Evolutionary conservation across 1,140 invertebrate genomes (phyloP), one percentile per base, ranked within the genome.

Genomic region (Parasteatoda tepidariorum): DNA sequence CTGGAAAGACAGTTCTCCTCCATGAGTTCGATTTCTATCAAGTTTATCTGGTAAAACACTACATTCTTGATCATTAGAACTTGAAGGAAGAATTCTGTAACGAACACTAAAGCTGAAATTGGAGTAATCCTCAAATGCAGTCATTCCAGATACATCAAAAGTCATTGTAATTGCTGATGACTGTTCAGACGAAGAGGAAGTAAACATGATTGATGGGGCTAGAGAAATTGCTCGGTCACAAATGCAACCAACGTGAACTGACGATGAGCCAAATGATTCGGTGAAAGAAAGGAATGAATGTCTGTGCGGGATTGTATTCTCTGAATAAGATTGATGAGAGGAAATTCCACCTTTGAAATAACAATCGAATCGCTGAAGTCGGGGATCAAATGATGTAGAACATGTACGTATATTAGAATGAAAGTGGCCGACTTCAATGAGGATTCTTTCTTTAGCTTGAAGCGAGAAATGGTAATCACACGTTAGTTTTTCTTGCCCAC

Each of bases 81-180:
- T 62, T 24, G 78, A 30, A 15, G 66, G 66, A 6, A 95, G 90
- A 86, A 95, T 95, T 87, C 95, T 94, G 86, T 93, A 95, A 30
- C 91, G 92, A n/a, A 93, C 95, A 88, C 95, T 94, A 87, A 97
- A 96, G 76, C 92, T 93, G 33, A 95, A 91, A 79, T 94, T 93
- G 67, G 93, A 92, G 87, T 94, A 95, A 89, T 97, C 95, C 86
- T 97, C 95, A 7, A 93, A 90, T 0, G 94, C 92, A 62, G 93
- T 93, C 95, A 97, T 97, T 78, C 93, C 93, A 9, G 91, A 90
- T 1, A 95, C 93, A 55, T 92, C 92, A 86, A 96, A 95, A 86
- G 93, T 92, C 24, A 97, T 91, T 86, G 96, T 94, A 22, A 74
- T 26, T 22, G 28, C 33, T 7, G 6, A 95, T 92, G 61, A 13